Evolutionary conservation across 2,888 invertebrate species (phyloP).

Genomic region (Gymnocheta viridis): DNA sequence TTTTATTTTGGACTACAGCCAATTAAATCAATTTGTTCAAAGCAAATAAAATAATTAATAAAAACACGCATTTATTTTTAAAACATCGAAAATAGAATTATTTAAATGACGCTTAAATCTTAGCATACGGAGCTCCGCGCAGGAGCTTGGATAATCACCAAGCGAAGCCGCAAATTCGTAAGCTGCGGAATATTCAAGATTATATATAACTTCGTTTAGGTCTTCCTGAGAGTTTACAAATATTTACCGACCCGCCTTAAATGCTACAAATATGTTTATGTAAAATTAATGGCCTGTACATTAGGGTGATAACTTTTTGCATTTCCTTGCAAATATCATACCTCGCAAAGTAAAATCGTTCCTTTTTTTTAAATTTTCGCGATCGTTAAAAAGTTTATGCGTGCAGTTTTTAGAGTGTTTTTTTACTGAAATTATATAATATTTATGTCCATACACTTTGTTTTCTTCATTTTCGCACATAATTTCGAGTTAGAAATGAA

Average conservation of each 20-base stretch:
- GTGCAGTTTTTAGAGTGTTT: too few species aligned
- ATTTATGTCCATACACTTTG: too few species aligned
- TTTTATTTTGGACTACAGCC: constrained; percentile 8
- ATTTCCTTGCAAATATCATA: too few species aligned
- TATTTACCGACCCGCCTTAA: neutral
- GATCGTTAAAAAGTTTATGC: too few species aligned
- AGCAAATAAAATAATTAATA: neutral
- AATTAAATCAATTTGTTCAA: constrained; percentile 8
- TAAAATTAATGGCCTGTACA: neutral
- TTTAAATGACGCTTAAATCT: neutral
- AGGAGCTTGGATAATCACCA: neutral
- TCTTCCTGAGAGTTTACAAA: neutral
- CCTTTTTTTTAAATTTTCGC: too few species aligned
- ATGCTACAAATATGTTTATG: neutral
- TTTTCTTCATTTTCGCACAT: too few species aligned
- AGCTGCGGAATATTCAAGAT: too few species aligned
- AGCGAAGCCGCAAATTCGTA: too few species aligned
- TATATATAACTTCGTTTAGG: neutral
- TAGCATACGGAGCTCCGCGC: neutral
- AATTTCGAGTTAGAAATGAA: too few species aligned
- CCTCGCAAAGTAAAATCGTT: too few species aligned
- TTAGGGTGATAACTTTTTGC: too few species aligned
- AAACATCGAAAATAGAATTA: neutral
- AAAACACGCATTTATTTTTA: neutral
- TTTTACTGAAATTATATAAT: too few species aligned